Conservation (phyloP, 2,888 invertebrate genomes). For the Rapana venosa region DNA sequence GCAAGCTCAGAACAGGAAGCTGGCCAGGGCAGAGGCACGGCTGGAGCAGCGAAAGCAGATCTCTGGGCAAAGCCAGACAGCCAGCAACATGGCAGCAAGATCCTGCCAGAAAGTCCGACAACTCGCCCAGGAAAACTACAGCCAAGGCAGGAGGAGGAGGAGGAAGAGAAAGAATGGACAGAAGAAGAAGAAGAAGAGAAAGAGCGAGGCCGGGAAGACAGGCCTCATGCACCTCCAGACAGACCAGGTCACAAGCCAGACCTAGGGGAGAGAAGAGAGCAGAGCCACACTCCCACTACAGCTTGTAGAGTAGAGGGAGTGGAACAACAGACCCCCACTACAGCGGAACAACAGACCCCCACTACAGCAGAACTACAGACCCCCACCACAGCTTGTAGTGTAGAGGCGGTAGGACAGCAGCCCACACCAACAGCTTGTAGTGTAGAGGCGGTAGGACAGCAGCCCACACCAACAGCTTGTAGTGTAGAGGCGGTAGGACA, state of each 20-base stretch:
- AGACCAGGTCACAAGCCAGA: neutral
- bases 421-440: neutral
- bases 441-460: neutral
- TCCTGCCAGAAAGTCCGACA: neutral
- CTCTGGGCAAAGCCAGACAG: neutral
- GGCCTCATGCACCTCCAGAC: neutral
- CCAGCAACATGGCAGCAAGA: neutral
- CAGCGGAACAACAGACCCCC: neutral
- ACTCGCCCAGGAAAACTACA: neutral
- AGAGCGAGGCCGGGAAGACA: neutral
- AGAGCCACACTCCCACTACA: neutral
- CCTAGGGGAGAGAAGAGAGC: neutral
- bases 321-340: neutral
- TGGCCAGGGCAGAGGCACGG: neutral
- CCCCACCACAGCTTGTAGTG: neutral
- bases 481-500: neutral
- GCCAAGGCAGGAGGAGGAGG: too few relatives aligned
- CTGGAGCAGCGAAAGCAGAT: neutral
- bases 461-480: neutral
- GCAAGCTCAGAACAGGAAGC: neutral
- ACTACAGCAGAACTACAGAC: neutral
- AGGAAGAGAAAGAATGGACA: neutral
- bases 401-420: neutral
- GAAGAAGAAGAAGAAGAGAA: neutral
- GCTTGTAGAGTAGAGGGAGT: neutral